Conservation (phyloP, 2,113 vertebrate genomes). For the Trogon surrucura region DNA sequence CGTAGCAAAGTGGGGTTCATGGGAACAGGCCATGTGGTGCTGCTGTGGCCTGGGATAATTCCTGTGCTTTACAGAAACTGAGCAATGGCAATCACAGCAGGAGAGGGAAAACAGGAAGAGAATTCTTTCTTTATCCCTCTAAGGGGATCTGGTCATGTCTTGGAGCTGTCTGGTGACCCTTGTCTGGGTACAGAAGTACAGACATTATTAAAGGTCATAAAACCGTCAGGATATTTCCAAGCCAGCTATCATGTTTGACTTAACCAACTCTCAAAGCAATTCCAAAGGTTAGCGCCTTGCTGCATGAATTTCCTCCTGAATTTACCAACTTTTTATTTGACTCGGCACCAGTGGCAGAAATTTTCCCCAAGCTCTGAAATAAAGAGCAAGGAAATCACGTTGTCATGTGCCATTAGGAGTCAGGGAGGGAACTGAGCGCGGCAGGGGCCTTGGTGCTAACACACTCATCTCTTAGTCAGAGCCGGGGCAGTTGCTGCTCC, state of each 20-base stretch:
- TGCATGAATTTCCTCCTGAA: not conserved
- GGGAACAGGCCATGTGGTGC: fast-evolving
- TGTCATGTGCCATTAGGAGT: not conserved
- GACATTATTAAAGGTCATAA: constrained; percentile 30
- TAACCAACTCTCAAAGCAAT: not conserved
- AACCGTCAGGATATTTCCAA: constrained; percentile 43
- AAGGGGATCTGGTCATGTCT: not conserved
- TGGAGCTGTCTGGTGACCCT: constrained; percentile 1
- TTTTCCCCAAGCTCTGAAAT: not conserved
- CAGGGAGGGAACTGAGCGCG: not conserved
- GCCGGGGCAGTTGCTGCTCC: not conserved
- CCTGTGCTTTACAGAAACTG: not conserved
- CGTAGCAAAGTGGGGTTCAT: not conserved
- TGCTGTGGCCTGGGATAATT: not conserved
- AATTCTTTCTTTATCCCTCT: not conserved
- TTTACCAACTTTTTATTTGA: not conserved
- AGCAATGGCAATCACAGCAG: not conserved
- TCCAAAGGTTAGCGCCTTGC: constrained; percentile 48
- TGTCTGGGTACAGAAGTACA: constrained; percentile 46
- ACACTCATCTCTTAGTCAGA: not conserved
- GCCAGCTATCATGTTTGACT: not conserved
- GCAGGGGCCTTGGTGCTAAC: not conserved
- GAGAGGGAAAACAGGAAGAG: not conserved
- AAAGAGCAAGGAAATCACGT: not conserved
- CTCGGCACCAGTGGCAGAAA: not conserved